Percentiles rank a stretch among this genome's conserved stretches.
Evolutionary conservation across 1,140 invertebrate genomes (phyloP).

Genomic region (Neodiprion fabricii): DNA sequence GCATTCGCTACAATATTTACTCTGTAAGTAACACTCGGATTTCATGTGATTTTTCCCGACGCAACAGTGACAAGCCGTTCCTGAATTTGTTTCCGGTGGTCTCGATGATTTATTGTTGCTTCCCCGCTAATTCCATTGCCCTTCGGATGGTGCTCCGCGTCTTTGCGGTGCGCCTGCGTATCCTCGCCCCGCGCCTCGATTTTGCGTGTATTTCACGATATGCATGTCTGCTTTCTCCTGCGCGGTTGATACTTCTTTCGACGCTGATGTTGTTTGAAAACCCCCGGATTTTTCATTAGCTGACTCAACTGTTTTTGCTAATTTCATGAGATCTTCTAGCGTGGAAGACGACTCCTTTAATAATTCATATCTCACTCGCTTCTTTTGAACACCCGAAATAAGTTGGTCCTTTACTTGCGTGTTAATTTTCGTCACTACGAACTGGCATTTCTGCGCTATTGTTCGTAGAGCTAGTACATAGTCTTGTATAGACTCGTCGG

Average conservation of each 20-base stretch:
- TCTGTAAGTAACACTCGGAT: background rate
- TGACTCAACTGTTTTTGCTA: background rate
- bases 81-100: background rate
- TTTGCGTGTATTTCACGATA: background rate
- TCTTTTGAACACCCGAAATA: conserved; percentile 13
- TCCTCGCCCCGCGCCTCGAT: background rate
- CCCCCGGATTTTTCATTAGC: conserved; percentile 15
- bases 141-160: conserved; percentile 6
- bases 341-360: background rate
- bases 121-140: background rate
- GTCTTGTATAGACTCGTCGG: conserved; percentile 16
- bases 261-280: background rate
- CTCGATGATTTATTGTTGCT: background rate
- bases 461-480: conserved; percentile 14
- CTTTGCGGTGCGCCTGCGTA: background rate
- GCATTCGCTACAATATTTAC: background rate
- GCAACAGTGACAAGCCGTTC: background rate
- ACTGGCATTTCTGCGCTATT: conserved; percentile 16
- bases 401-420: conserved; percentile 19
- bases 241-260: background rate
- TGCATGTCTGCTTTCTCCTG: background rate
- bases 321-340: background rate
- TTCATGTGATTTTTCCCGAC: background rate
- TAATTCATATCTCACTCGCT: conserved; percentile 16
- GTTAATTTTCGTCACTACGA: conserved; percentile 1